Evolutionary conservation across 2,797 vertebrate species (phyloP).

Genomic region (Iguana delicatissima): DNA sequence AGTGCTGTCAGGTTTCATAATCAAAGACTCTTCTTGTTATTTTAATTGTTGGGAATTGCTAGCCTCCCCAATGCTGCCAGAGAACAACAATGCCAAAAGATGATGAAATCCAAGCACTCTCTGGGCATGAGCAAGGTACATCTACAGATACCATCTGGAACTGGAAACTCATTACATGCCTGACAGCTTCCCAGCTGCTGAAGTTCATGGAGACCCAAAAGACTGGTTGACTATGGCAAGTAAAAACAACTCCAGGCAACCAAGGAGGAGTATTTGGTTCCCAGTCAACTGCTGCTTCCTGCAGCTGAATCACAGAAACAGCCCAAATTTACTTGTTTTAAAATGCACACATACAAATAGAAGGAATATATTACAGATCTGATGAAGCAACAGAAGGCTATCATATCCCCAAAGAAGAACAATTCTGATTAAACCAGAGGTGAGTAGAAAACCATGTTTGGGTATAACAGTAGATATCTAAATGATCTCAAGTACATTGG

Average conservation of each 20-base stretch:
- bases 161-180: slow-evolving; percentile 25
- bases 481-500: too few relatives aligned
- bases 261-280: not conserved
- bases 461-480: too few relatives aligned
- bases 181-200: not conserved
- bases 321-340: not conserved
- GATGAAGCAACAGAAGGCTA: not conserved
- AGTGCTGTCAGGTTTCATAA: slow-evolving; percentile 8
- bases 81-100: slow-evolving; percentile 9
- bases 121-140: not conserved
- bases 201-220: not conserved
- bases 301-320: not conserved
- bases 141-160: not conserved
- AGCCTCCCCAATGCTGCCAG: not conserved
- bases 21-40: not conserved
- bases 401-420: not conserved
- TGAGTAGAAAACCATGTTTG: not conserved
- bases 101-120: slow-evolving; percentile 20
- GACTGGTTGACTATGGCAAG: not conserved
- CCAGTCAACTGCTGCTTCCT: not conserved
- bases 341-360: not conserved
- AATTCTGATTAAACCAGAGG: not conserved
- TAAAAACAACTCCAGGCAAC: not conserved
- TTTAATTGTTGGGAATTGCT: slow-evolving; percentile 27
- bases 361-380: not conserved